Conservation (phyloP, 37 sponge, comb jelly and placozoan species). For the Bolinopsis microptera region DNA sequence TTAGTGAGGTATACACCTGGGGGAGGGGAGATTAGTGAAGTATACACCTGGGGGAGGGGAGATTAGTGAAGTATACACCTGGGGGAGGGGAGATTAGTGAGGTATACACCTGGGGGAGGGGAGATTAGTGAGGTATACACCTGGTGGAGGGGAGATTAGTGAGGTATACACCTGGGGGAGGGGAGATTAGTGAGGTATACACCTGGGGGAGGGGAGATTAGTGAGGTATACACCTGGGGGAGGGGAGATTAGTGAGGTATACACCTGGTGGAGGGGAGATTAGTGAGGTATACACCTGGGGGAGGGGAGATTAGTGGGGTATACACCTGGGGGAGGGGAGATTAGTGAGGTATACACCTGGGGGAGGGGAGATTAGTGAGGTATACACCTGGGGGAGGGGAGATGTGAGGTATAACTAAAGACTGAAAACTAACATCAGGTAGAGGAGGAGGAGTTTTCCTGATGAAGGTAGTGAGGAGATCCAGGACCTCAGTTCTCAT, state of each 20-base stretch:
- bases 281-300: background rate
- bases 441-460: conserved; percentile 33
- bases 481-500: conserved; percentile 21
- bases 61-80: background rate
- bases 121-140: background rate
- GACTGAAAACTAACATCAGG: conserved; percentile 18
- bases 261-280: background rate
- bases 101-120: conserved; percentile 4
- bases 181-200: background rate
- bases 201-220: background rate
- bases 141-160: background rate
- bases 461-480: conserved; percentile 22
- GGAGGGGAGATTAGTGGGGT: background rate
- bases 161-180: background rate
- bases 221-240: background rate
- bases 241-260: background rate
- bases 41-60: background rate
- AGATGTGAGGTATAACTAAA: too few relatives aligned
- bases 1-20: background rate
- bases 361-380: background rate
- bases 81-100: background rate
- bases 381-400: too few relatives aligned
- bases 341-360: background rate
- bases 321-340: conserved; percentile 1
- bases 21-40: too few relatives aligned